A percentile compares a stretch with the other conserved stretches of the same genome.
Conservation (phyloP, 1,140 invertebrate species). For the Anagrus nilaparvatae region DNA sequence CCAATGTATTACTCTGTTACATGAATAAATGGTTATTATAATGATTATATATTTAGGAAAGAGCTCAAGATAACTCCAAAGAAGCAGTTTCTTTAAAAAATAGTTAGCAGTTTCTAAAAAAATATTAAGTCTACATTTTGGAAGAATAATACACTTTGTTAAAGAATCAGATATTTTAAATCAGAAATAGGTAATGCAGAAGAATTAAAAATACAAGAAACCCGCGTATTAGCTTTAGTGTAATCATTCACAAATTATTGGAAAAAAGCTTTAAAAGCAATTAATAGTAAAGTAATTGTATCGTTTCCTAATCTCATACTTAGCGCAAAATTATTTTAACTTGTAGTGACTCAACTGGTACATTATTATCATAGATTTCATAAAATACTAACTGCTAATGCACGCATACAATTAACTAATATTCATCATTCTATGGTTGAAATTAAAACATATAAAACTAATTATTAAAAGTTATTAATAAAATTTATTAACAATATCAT, state of each 20-base stretch:
- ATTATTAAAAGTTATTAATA: conserved; percentile 59
- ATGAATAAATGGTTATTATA: no score
- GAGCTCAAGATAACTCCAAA: conserved; percentile 88
- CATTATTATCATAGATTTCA: conserved; percentile 98
- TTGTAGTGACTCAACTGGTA: conserved; percentile 88
- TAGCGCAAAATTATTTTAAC: conserved; percentile 85
- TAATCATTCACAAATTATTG: conserved; percentile 84
- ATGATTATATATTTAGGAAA: no score
- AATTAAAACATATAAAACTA: conserved; percentile 97
- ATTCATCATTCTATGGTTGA: conserved; percentile 99
- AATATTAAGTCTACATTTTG: conserved; percentile 91
- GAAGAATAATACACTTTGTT: conserved; percentile 91
- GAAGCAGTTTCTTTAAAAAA: conserved; percentile 84
- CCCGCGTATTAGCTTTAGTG: conserved; percentile 71
- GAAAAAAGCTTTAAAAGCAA: conserved; percentile 89
- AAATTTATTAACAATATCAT: no score
- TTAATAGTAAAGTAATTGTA: conserved; percentile 87
- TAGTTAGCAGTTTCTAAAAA: conserved; percentile 87
- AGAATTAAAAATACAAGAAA: conserved; percentile 71
- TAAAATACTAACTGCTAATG: conserved; percentile 84
- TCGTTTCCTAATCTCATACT: conserved; percentile 95
- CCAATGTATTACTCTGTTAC: no score
- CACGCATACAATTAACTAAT: conserved; percentile 85
- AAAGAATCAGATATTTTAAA: conserved; percentile 86
- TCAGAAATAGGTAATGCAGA: conserved; percentile 72